These are phyloP conservation scores for Dusona sp. DNA, from an alignment of 2,888 invertebrate species.

Conservation along the genomic window DNA sequence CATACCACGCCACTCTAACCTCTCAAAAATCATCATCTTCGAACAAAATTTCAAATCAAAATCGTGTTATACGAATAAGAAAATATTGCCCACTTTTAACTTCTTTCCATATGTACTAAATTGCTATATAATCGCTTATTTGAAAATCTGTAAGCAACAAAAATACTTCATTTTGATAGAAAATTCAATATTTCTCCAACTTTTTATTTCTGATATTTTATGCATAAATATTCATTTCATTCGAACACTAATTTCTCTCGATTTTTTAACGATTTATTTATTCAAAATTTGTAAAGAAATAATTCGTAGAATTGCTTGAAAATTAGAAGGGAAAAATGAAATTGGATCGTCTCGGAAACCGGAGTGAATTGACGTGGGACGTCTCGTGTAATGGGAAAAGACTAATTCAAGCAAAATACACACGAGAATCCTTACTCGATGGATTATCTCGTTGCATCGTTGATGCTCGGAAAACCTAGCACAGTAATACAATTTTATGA, in stretches of 20 bases:
- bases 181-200: background rate
- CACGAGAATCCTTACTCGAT: constrained; percentile 46
- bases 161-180: background rate
- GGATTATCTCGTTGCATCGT: constrained; percentile 57
- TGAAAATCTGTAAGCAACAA: background rate
- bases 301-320: background rate
- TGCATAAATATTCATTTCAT: no score
- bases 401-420: constrained; percentile 7
- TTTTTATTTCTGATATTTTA: background rate
- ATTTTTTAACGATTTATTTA: background rate
- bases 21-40: background rate
- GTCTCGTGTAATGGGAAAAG: background rate
- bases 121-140: background rate
- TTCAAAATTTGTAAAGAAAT: background rate
- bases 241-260: no score
- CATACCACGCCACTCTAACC: background rate
- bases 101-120: background rate
- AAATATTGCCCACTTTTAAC: background rate
- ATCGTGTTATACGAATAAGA: constrained; percentile 10
- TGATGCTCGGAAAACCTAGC: constrained; percentile 39
- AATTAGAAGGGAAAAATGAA: background rate
- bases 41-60: background rate
- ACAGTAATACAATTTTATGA: constrained; percentile 61
- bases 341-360: background rate
- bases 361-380: background rate